Percentiles rank a stretch among this genome's conserved stretches.
Evolutionary conservation across 1,140 invertebrate species (phyloP).

Genomic region (Bilobella aurantiaca): DNA sequence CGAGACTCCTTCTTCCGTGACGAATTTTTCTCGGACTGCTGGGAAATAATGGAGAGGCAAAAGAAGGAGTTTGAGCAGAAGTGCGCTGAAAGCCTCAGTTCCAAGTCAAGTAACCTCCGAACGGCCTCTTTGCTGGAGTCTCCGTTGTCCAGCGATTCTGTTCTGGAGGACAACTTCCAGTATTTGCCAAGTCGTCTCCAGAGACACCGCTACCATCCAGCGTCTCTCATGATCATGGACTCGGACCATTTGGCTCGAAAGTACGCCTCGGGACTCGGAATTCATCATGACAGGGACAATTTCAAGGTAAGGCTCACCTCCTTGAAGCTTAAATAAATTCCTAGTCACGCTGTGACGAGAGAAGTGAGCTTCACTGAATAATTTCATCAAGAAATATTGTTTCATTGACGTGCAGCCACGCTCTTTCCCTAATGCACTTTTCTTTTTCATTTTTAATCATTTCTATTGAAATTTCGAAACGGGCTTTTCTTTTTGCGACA

Average conservation of each 20-base stretch:
- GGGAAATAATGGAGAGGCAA: constrained; percentile 3
- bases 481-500: too few relatives aligned
- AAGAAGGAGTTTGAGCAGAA: constrained; percentile 4
- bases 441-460: too few relatives aligned
- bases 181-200: neutral
- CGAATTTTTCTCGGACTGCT: constrained; percentile 2
- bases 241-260: neutral
- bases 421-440: too few relatives aligned
- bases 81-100: neutral
- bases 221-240: constrained; percentile 1
- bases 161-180: neutral
- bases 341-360: too few relatives aligned
- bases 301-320: constrained; percentile 37
- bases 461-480: too few relatives aligned
- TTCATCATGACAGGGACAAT: constrained; percentile 27
- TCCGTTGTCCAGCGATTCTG: neutral
- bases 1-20: constrained; percentile 7
- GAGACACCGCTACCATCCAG: neutral
- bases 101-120: too few relatives aligned
- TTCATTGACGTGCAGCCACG: too few relatives aligned
- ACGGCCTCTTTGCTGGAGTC: neutral
- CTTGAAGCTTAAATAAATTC: too few relatives aligned
- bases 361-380: too few relatives aligned
- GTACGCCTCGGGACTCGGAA: neutral
- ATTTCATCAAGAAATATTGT: too few relatives aligned